phyloP scores from a whole-genome alignment of 2,797 vertebrate species.

The Erpetoichthys calabaricus region DNA sequence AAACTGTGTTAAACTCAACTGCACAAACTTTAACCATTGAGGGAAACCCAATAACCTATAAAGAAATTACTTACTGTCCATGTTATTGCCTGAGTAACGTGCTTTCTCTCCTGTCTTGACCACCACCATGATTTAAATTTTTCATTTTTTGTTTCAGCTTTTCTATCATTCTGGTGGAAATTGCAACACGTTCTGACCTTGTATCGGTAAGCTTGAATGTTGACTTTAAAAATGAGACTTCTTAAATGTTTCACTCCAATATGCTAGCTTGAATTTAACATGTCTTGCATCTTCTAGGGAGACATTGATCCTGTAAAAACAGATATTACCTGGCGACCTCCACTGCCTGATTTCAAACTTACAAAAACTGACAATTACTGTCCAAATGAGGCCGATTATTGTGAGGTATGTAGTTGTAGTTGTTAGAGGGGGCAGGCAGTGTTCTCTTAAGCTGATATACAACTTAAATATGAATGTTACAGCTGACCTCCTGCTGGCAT shows the following conservation, averaged over 20 bases:
- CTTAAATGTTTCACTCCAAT: not conserved
- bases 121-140: no score
- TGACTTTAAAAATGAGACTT: not conserved
- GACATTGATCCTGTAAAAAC: constrained; percentile 37
- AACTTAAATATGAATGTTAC: no score
- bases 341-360: constrained; percentile 43
- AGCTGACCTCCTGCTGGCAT: no score
- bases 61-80: no score
- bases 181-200: constrained; percentile 48
- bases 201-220: constrained; percentile 44
- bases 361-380: constrained; percentile 47
- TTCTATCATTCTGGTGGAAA: constrained; percentile 55
- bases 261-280: not conserved
- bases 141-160: constrained; percentile 32
- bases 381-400: constrained; percentile 45
- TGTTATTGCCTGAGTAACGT: no score
- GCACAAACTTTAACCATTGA: no score
- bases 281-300: constrained; percentile 28
- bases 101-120: no score
- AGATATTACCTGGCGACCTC: constrained; percentile 46
- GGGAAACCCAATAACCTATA: no score
- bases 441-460: no score
- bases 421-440: no score
- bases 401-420: constrained; percentile 36
- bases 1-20: no score